Base-by-base conservation (phyloP, 2,797 vertebrate species). In the Poecilia picta region DNA sequence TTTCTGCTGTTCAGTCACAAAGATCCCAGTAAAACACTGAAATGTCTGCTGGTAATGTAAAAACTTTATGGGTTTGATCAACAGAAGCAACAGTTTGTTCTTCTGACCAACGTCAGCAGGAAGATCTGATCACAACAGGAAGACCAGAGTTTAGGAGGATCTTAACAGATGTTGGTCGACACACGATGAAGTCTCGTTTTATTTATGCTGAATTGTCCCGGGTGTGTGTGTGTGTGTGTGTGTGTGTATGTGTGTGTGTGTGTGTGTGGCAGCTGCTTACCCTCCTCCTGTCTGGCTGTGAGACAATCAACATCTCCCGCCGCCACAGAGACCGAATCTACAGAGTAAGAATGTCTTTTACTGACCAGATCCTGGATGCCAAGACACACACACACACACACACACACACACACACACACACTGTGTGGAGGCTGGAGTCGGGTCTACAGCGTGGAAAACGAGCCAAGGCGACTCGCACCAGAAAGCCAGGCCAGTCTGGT, bases 401-500 rank as follows among this genome's bases (percentile, higher is more conserved):
- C 49, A 23, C 49, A 8, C 49, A 53, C 49, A 53, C 16, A 2
- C 47, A 18, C 47, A 6, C 47, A 16, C 46, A 5, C 15, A 5
- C 46, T 95, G 94, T 95, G 93, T 89, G 91, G 89, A 92, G 88
- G 84, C 86, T 78, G 91, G 78, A 84, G 86, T 20, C 77, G 23
- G 39, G 81, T n/a, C n/a, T 57, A 55, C n/a, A 13, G 28, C 7
- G 28, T 41, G 23, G 84, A 59, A 72, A 81, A 43, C 2, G 64
- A 85, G 93, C 90, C 90, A 92, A 87, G 87, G 81, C 94, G 93
- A 94, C 91, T 89, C 83, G 76, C 78, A 85, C 82, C 80, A 88
- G 85, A 91, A 92, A 93, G 90, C 88, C 89, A 88, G 87, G n/a
- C n/a, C n/a, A n/a, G n/a, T 84, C 82, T 83, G 85, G 85, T 80